Evolutionary conservation across 2,888 invertebrate genomes (phyloP).

Genomic region (Hipparchia semele): DNA sequence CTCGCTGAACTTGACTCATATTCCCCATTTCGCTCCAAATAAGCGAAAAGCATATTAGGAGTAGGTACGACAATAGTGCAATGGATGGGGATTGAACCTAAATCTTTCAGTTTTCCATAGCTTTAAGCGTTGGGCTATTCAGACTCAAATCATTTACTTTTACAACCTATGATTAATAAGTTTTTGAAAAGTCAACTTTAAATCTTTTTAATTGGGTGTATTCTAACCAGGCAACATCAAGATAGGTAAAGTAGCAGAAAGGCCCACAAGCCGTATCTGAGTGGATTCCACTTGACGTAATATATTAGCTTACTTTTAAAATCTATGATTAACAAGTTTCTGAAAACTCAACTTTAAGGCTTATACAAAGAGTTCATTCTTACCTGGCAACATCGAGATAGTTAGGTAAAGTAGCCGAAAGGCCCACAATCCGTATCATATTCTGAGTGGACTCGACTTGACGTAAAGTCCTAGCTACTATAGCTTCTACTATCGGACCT

Average conservation of each 20-base stretch:
- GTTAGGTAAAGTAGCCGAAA: slow-evolving; percentile 98
- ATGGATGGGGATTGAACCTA: no score
- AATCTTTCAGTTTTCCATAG: no score
- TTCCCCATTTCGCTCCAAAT: no score
- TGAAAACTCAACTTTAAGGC: background rate
- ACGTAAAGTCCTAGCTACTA: slow-evolving; percentile 97
- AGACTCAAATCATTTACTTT: background rate
- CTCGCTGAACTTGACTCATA: no score
- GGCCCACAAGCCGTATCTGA: background rate
- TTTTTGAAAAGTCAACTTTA: background rate
- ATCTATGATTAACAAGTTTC: background rate
- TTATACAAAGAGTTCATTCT: background rate
- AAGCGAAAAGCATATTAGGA: no score
- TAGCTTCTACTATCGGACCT: slow-evolving; percentile 98
- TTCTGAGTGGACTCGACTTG: slow-evolving; percentile 95
- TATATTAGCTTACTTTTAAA: background rate
- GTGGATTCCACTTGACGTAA: background rate
- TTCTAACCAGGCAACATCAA: no score
- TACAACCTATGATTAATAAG: background rate
- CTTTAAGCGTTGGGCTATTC: no score
- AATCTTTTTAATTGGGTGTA: background rate
- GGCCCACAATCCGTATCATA: slow-evolving; percentile 98
- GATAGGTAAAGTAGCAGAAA: no score
- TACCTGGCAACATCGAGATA: slow-evolving; percentile 96
- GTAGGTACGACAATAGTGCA: no score